Base-by-base conservation (phyloP, 2,888 invertebrate species). In the Trichogramma evanescens region DNA sequence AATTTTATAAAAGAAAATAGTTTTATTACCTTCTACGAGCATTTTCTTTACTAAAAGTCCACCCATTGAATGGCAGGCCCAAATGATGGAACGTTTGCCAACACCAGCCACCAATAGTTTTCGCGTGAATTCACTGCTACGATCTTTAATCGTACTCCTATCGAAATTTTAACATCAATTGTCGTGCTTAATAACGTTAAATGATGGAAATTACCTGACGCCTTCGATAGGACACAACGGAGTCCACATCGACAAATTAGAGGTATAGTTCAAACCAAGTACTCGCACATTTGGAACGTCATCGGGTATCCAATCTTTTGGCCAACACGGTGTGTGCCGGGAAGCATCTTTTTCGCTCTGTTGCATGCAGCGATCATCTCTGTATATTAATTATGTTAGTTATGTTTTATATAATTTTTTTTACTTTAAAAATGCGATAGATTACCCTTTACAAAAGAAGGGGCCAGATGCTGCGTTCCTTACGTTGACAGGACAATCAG, bases 51-150 rank as follows among this genome's bases (percentile, higher is more conserved):
- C 90, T 51, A 96, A 83, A 9, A 96, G 82, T 8, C 95, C 97
- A 63, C 97, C 97, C 95, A 96, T 95, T 3, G 96, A 96, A 81
- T 97, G 97, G 1, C 91, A 88, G 26, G 96, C 84, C 93, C 95
- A 97, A 43, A 96, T 84, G 41, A 94, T 83, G 0, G 94, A 93
- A 61, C 89, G 82, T 63, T 83, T 79, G 0, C 96, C 96, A 7
- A 97, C 84, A 55, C 89, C 90, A 38, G 93, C 88, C 69, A 82
- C 81, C 55, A 83, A 72, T 56, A 96, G 81, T 65, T 87, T 87
- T 26, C 83, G 80, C 9, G 87, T 75, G 56, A 93, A 79, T 61
- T 89, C 86, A 42, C 81, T 77, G 55, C 90, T 88, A 62, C 91
- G 81, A 48, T 85, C 83, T 64, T 83, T 83, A 66, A 93, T 82